A percentile compares a stretch with the other conserved stretches of the same genome.
phyloP scores from a whole-genome alignment of 2,113 vertebrate species.

The Myiagra hebetior region DNA sequence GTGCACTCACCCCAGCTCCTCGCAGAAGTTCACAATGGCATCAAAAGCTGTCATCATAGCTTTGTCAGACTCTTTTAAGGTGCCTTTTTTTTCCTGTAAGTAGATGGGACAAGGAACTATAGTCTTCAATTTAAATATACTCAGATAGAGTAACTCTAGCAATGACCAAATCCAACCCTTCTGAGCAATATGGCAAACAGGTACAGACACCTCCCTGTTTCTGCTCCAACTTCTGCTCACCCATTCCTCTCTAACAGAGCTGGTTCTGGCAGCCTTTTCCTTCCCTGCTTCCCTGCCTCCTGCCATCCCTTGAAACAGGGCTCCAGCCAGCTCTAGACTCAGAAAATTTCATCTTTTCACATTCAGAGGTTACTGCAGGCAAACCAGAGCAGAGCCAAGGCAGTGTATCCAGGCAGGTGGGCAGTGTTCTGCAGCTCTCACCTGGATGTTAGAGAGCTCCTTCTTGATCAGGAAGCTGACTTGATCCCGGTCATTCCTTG shows the following conservation, averaged over 20 bases:
- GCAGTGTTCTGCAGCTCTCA: not conserved
- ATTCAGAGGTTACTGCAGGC: not conserved
- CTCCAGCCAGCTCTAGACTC: not conserved
- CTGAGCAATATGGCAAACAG: not conserved
- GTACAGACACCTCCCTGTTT: not conserved
- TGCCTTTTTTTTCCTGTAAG: conserved; percentile 84
- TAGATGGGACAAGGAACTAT: not conserved
- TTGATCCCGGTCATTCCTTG: conserved; percentile 84
- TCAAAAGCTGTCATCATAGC: conserved; percentile 83
- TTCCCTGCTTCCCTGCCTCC: not conserved
- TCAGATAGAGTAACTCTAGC: not conserved
- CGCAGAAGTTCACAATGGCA: conserved; percentile 88
- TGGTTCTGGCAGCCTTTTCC: not conserved
- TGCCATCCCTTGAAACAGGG: not conserved
- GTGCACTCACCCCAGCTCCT: conserved; percentile 76
- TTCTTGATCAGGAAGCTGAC: conserved; percentile 89
- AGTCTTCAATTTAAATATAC: not conserved
- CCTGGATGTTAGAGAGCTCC: conserved; percentile 84
- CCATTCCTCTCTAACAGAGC: not conserved
- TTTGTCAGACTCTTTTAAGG: conserved; percentile 84
- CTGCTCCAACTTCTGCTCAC: not conserved
- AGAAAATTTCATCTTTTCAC: not conserved
- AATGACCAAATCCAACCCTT: not conserved
- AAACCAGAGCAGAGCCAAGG: not conserved
- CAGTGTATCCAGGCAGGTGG: not conserved